Evolutionary conservation across 2,888 invertebrate species (phyloP), one percentile per base, ranked within the genome.

Genomic region (Syrista parreyssii): DNA sequence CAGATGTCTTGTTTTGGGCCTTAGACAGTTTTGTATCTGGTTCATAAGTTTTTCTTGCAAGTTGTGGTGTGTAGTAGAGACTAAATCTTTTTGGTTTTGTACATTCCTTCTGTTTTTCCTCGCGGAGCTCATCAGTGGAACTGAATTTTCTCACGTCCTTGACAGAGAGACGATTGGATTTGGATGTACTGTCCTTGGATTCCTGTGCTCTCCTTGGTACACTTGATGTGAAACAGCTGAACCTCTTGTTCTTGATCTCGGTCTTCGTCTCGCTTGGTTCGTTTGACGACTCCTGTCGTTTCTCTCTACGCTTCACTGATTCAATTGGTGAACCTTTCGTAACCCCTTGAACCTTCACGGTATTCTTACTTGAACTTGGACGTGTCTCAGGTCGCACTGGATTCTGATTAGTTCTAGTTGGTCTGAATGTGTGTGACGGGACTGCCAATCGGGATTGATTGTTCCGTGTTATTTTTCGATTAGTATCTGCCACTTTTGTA

Each of bases 51-150:
- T 90, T 89, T 75, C 89, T 83, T 75, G 84, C 79, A 15, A 86
- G 87, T 75, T 89, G 90, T 0, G 89, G 89, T n/a, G 89, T 90
- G 77, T 89, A 89, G 77, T 89, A 89, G n/a, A 90, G 79, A 77
- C 89, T 90, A 72, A 88, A 87, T 73, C 89, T 84, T 75, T 90
- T 89, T 23, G 84, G 74, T 40, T 85, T 89, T 15, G 77, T 75
- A 68, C 68, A 82, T n/a, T 79, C 77, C 68, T 85, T 86, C 40
- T 85, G 84, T 23, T 86, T 83, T 0, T 87, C 85, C 11, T 89
- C 87, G 15, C 87, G 79, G 36, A 89, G 74, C 75, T 89, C 88
- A 76, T 88, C 88, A 6, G 86, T 86, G 4, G 89, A 88, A 69
- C 81, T 87, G 76, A 83, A 87, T 73, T 87, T 88, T 33, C 88